Percentiles rank a stretch among this genome's conserved stretches.
These are phyloP conservation scores for Notolabrus celidotus DNA, from an alignment of 2,797 vertebrate genomes.

Conservation along the genomic window DNA sequence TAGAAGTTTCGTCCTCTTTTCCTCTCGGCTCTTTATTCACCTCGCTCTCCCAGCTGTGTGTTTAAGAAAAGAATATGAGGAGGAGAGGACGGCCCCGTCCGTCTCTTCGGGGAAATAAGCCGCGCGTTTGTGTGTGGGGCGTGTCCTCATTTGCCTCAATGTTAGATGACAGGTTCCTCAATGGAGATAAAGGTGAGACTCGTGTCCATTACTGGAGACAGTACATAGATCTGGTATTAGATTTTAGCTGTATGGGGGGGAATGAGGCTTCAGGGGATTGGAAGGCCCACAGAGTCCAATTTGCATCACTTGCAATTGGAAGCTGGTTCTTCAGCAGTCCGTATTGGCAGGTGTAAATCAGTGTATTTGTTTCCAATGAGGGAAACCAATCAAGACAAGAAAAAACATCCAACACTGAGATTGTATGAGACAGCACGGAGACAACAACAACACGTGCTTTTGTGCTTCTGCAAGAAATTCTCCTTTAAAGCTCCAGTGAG, in stretches of 20 bases:
- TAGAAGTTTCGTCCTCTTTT: constrained; percentile 42
- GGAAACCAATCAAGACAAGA: neutral
- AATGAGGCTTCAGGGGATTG: constrained; percentile 10
- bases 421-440: too few species aligned
- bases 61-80: constrained; percentile 17
- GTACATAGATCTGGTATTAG: constrained; percentile 24
- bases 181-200: constrained; percentile 31
- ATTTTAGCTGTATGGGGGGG: constrained; percentile 1
- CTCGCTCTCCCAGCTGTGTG: constrained; percentile 41
- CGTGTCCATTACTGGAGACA: constrained; percentile 31
- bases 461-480: too few species aligned
- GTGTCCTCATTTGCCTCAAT: constrained; percentile 34
- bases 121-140: constrained; percentile 29
- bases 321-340: neutral
- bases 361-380: neutral
- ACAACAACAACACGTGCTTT: too few species aligned
- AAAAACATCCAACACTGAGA: too few species aligned
- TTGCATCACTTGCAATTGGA: constrained; percentile 5
- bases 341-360: neutral
- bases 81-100: neutral
- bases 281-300: neutral
- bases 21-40: constrained; percentile 28
- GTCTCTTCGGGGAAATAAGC: constrained; percentile 56
- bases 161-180: constrained; percentile 37
- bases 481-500: too few species aligned